Evolutionary conservation across 2,113 vertebrate genomes (phyloP).

Genomic region (Meles meles): DNA sequence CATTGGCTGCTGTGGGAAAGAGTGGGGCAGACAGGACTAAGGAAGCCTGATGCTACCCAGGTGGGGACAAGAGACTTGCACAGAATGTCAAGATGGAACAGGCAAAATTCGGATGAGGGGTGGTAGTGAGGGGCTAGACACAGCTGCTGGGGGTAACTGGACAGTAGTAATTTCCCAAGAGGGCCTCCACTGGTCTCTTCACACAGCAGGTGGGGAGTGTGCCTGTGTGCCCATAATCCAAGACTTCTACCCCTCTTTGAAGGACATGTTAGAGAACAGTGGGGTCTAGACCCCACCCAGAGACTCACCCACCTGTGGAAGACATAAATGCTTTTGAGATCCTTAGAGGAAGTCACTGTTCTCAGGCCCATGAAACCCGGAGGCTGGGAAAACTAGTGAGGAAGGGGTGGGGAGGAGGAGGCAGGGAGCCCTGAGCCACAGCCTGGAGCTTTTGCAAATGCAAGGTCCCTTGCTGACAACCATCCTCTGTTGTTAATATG

Average conservation of each 20-base stretch:
- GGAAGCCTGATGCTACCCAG: not conserved
- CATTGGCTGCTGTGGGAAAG: not conserved
- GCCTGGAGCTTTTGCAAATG: not conserved
- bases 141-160: not conserved
- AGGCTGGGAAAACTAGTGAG: not conserved
- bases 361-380: not conserved
- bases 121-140: rapidly evolving
- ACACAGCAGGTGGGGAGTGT: not conserved
- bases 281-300: not conserved
- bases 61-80: not conserved
- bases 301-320: not conserved
- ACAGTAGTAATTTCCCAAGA: not conserved
- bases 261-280: not conserved
- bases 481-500: not conserved
- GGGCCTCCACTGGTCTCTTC: not conserved
- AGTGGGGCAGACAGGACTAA: not conserved
- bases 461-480: not conserved
- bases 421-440: not conserved
- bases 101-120: not conserved
- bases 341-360: not conserved
- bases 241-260: not conserved
- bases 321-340: not conserved
- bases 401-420: not conserved
- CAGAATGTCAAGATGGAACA: not conserved
- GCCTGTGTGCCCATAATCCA: not conserved